These are phyloP conservation scores for Botrylloides violaceus DNA, from an alignment of 23 tunicate species.

Conservation along the genomic window DNA sequence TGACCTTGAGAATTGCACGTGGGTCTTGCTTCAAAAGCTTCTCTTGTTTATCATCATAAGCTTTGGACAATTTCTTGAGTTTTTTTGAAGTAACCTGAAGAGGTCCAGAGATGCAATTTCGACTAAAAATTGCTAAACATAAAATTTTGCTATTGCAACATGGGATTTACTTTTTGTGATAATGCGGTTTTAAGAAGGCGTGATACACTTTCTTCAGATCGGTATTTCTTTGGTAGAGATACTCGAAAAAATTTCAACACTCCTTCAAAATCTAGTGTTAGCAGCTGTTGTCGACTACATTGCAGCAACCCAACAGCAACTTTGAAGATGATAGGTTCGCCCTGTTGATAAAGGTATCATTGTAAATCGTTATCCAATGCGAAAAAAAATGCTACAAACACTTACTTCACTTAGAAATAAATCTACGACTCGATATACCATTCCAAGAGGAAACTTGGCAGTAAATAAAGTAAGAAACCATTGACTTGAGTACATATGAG, in stretches of 20 bases:
- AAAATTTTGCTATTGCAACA: too few relatives aligned
- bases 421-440: conserved; percentile 86
- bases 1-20: conserved; percentile 51
- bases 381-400: not conserved
- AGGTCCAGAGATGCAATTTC: too few relatives aligned
- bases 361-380: not conserved
- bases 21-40: conserved; percentile 44
- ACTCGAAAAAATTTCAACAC: conserved; percentile 82
- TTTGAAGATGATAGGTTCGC: conserved; percentile 70
- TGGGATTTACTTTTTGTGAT: conserved; percentile 35
- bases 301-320: conserved; percentile 71
- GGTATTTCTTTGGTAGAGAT: conserved; percentile 84
- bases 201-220: conserved; percentile 59
- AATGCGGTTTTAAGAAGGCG: conserved; percentile 62
- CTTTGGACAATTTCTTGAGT: conserved; percentile 53
- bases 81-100: conserved; percentile 39
- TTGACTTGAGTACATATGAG: conserved; percentile 91
- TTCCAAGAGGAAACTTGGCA: conserved; percentile 86
- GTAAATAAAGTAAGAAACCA: conserved; percentile 94
- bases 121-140: too few relatives aligned
- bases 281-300: conserved; percentile 59
- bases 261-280: conserved; percentile 91
- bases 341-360: conserved; percentile 32
- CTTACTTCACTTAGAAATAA: conserved; percentile 59
- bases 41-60: conserved; percentile 44